Evolutionary conservation across 2,113 vertebrate species (phyloP).

Genomic region (Mesocricetus auratus): DNA sequence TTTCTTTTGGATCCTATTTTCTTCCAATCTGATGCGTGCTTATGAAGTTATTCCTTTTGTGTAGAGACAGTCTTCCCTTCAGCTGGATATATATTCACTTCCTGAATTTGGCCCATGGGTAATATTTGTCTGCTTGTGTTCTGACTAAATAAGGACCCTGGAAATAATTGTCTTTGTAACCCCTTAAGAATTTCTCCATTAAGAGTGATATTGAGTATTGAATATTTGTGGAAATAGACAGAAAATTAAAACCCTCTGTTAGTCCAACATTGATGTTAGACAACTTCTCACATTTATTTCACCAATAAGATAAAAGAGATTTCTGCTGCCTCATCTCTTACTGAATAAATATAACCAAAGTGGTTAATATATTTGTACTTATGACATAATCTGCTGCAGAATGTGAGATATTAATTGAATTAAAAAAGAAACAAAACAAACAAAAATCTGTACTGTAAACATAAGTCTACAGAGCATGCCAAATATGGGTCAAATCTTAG

Average conservation of each 20-base stretch:
- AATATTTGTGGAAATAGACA: neutral
- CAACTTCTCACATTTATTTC: too few relatives aligned
- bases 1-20: neutral
- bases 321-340: neutral
- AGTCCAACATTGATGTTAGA: neutral
- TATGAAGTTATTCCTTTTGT: neutral
- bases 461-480: too few relatives aligned
- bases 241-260: neutral
- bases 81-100: constrained; percentile 9
- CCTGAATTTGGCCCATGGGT: constrained; percentile 42
- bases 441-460: neutral
- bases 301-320: neutral
- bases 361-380: neutral
- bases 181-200: neutral
- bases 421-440: neutral
- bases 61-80: neutral
- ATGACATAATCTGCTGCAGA: too few relatives aligned
- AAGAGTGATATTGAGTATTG: neutral
- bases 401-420: neutral
- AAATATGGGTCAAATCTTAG: neutral
- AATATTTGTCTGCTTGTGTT: neutral
- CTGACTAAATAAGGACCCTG: neutral
- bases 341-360: too few relatives aligned
- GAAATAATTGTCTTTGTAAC: constrained; percentile 7
- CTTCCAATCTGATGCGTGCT: neutral